phyloP scores from a whole-genome alignment of 2,113 vertebrate species.

The Neoarius graeffei region DNA sequence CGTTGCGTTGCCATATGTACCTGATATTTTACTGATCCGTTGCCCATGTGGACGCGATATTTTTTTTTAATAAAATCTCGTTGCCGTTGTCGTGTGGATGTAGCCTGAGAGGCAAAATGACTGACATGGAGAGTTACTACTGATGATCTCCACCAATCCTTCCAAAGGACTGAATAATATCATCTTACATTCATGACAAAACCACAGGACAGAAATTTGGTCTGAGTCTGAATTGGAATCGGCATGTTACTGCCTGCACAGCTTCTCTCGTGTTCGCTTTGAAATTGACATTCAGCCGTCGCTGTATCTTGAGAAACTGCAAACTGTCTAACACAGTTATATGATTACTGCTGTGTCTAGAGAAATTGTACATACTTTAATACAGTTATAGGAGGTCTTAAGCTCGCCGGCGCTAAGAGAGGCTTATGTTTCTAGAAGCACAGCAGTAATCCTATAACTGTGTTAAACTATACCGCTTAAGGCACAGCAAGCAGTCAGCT shows the following conservation, averaged over 20 bases:
- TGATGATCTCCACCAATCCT: background rate
- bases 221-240: constrained; percentile 4
- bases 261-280: constrained; percentile 27
- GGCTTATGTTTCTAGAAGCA: constrained; percentile 56
- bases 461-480: constrained; percentile 57
- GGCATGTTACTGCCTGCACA: constrained; percentile 14
- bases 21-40: too few species aligned
- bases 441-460: constrained; percentile 58
- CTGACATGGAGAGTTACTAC: background rate
- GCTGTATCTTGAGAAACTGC: constrained; percentile 47
- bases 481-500: constrained; percentile 55
- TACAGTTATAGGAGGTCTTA: constrained; percentile 55
- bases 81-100: too few species aligned
- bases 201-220: background rate
- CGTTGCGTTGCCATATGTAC: too few species aligned
- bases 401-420: constrained; percentile 52
- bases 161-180: constrained; percentile 1
- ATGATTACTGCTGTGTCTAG: constrained; percentile 52
- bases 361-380: constrained; percentile 57
- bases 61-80: too few species aligned
- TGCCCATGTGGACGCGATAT: too few species aligned
- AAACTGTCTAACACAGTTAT: constrained; percentile 54
- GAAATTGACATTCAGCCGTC: constrained; percentile 42
- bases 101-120: background rate
- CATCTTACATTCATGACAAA: background rate